Conservation (phyloP, 2,888 invertebrate genomes). For the Tenthredo mesomela region DNA sequence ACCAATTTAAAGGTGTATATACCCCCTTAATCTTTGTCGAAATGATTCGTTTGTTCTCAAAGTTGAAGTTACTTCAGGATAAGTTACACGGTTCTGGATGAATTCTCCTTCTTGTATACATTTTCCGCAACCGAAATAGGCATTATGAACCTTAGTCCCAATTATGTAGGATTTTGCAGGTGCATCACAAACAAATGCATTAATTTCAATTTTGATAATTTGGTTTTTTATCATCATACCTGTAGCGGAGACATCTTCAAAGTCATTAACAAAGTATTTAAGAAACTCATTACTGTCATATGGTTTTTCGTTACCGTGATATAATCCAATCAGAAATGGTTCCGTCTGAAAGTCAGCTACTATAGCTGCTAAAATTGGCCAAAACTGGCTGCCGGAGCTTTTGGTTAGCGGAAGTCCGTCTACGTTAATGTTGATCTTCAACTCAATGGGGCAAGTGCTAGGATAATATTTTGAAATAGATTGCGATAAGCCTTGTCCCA, state of each 20-base stretch:
- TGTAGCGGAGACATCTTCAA: constrained; percentile 52
- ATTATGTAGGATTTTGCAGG: constrained; percentile 58
- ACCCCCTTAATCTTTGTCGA: constrained; percentile 48
- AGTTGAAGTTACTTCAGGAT: constrained; percentile 47
- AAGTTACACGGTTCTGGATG: constrained; percentile 21
- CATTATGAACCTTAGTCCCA: constrained; percentile 59
- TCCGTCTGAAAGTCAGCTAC: constrained; percentile 12
- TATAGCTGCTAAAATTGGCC: constrained; percentile 37
- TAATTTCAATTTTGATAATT: constrained; percentile 52
- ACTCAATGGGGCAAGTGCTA: background rate
- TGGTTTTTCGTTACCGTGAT: constrained; percentile 30
- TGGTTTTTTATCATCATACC: constrained; percentile 53
- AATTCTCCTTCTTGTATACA: constrained; percentile 46
- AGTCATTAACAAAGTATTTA: constrained; percentile 60
- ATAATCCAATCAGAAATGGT: constrained; percentile 32
- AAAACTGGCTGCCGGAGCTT: constrained; percentile 52
- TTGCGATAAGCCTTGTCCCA: constrained; percentile 16
- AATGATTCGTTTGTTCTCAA: constrained; percentile 56
- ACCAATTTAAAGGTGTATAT: too few relatives aligned
- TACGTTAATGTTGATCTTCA: constrained; percentile 44
- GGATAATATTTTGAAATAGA: background rate
- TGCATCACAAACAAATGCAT: constrained; percentile 59
- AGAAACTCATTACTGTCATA: constrained; percentile 56
- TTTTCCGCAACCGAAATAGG: constrained; percentile 57
- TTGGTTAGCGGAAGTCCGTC: constrained; percentile 47